These are phyloP conservation scores for Falco biarmicus DNA, from an alignment of 2,797 vertebrate species.

Conservation along the genomic window DNA sequence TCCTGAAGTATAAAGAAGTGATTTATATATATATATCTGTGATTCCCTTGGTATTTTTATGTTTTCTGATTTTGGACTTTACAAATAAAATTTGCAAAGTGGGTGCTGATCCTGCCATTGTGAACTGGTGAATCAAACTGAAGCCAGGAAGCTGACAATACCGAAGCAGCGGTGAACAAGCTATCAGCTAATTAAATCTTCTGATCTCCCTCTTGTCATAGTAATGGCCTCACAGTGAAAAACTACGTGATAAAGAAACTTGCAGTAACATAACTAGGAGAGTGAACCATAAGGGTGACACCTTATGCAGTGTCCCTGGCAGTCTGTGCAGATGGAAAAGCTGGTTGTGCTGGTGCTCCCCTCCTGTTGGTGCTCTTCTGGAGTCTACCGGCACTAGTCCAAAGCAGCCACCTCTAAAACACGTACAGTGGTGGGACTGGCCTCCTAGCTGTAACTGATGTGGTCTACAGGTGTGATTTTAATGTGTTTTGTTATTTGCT, in stretches of 20 bases:
- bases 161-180: background rate
- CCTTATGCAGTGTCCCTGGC: background rate
- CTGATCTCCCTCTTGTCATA: background rate
- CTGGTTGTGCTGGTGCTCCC: background rate
- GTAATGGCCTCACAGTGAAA: background rate
- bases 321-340: background rate
- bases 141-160: background rate
- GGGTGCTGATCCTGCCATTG: background rate
- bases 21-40: background rate
- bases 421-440: background rate
- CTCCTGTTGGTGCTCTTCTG: background rate
- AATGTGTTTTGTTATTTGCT: background rate
- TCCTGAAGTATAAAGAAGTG: background rate
- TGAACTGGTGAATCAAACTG: background rate
- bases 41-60: background rate
- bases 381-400: background rate
- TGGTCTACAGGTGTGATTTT: background rate
- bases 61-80: background rate
- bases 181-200: background rate
- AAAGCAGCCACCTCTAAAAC: background rate
- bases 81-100: background rate
- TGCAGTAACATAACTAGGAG: background rate
- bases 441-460: background rate
- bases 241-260: background rate
- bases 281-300: background rate